Evolutionary conservation across 2,113 vertebrate species (phyloP).

Genomic region (Sialia sialis): DNA sequence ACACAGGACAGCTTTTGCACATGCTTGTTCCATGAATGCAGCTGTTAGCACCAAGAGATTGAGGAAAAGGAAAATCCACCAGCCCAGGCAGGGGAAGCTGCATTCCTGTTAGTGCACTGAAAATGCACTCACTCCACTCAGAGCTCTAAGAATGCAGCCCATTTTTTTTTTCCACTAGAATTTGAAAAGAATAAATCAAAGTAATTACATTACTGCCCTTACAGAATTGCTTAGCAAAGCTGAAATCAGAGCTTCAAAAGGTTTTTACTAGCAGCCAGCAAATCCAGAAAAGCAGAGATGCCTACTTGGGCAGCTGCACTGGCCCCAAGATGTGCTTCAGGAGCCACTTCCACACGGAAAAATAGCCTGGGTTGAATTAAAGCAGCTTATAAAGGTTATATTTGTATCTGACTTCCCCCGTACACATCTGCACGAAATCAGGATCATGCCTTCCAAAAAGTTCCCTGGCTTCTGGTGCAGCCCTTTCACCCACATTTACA

Average conservation of each 20-base stretch:
- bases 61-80: background rate
- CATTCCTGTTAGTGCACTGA: background rate
- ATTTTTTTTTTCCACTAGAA: slow-evolving; percentile 40
- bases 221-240: slow-evolving; percentile 58
- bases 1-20: background rate
- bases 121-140: background rate
- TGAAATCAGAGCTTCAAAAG: slow-evolving; percentile 54
- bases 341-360: slow-evolving; percentile 35
- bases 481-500: background rate
- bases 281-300: slow-evolving; percentile 50
- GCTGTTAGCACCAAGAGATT: background rate
- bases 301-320: slow-evolving; percentile 53
- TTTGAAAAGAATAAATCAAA: slow-evolving; percentile 54
- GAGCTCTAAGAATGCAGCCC: slow-evolving; percentile 2
- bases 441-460: slow-evolving; percentile 14
- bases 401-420: slow-evolving; percentile 13
- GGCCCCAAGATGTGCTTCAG: slow-evolving; percentile 29
- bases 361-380: slow-evolving; percentile 48
- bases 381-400: slow-evolving; percentile 38
- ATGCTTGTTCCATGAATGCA: background rate
- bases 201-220: slow-evolving; percentile 50
- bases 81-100: background rate
- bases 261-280: slow-evolving; percentile 51
- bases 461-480: background rate
- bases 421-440: slow-evolving; percentile 57